These are phyloP conservation scores for Rapana venosa DNA, from an alignment of 2,888 invertebrate species.

Conservation along the genomic window DNA sequence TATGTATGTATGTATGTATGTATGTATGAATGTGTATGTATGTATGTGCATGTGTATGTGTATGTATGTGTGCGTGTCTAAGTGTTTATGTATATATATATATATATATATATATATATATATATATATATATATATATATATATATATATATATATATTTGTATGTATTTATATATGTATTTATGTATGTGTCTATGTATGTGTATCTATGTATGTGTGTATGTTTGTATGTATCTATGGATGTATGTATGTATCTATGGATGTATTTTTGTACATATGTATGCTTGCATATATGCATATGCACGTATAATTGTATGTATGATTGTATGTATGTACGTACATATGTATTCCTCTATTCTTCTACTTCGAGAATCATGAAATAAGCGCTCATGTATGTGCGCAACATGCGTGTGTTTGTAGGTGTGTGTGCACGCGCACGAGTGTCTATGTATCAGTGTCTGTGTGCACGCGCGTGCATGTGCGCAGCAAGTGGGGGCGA, in stretches of 20 bases:
- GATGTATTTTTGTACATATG: background rate
- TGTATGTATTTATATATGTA: background rate
- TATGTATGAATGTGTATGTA: background rate
- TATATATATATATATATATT: background rate
- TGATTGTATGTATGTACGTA: background rate
- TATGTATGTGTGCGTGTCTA: background rate
- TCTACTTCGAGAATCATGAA: too few species aligned
- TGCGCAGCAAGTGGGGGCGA: background rate
- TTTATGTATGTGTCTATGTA: background rate
- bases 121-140: too few species aligned
- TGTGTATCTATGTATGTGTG: background rate
- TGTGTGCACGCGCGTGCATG: background rate
- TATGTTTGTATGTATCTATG: background rate
- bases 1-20: constrained; percentile 8
- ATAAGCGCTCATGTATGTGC: too few species aligned
- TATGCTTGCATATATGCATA: background rate
- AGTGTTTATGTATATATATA: background rate
- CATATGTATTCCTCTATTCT: too few species aligned
- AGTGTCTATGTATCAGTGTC: background rate
- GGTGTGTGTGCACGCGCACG: background rate
- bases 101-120: background rate
- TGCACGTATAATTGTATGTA: too few species aligned
- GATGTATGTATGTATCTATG: background rate
- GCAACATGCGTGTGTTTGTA: background rate
- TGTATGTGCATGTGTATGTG: background rate